phyloP scores from a whole-genome alignment of 2,797 vertebrate species.

The Platalea minor region DNA sequence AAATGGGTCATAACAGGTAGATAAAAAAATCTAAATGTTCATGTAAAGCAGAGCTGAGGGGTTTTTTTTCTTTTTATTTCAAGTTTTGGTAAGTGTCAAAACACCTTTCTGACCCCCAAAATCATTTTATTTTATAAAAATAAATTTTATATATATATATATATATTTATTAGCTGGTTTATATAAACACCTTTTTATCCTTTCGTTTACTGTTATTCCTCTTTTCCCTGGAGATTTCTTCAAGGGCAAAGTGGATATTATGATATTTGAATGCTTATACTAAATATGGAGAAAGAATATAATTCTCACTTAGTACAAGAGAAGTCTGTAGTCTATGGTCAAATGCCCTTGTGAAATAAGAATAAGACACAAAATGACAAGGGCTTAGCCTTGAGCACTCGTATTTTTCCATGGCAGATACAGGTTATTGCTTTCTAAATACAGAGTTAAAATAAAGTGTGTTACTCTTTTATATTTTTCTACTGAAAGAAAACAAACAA shows the following conservation, averaged over 20 bases:
- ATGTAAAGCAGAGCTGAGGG: not conserved
- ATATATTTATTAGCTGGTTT: too few relatives aligned
- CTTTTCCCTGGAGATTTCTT: not conserved
- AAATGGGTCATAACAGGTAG: constrained; percentile 75
- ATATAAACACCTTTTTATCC: not conserved
- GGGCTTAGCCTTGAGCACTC: not conserved
- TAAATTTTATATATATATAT: too few relatives aligned
- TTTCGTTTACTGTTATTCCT: not conserved
- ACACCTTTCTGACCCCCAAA: not conserved
- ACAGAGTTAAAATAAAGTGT: not conserved
- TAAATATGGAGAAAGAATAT: not conserved
- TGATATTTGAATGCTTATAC: not conserved
- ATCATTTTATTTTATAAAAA: not conserved
- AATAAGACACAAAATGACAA: not conserved
- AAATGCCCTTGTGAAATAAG: not conserved
- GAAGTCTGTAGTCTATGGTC: not conserved
- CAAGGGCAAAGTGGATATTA: not conserved
- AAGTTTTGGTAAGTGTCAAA: not conserved
- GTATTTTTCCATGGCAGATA: not conserved
- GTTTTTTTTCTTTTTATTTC: not conserved
- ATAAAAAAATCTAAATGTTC: constrained; percentile 59
- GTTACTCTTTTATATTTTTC: not conserved
- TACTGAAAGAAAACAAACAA: not conserved
- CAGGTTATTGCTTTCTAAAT: not conserved
- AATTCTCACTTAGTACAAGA: not conserved